phyloP scores from a whole-genome alignment of 2,797 vertebrate genomes.

The Parambassis ranga region DNA sequence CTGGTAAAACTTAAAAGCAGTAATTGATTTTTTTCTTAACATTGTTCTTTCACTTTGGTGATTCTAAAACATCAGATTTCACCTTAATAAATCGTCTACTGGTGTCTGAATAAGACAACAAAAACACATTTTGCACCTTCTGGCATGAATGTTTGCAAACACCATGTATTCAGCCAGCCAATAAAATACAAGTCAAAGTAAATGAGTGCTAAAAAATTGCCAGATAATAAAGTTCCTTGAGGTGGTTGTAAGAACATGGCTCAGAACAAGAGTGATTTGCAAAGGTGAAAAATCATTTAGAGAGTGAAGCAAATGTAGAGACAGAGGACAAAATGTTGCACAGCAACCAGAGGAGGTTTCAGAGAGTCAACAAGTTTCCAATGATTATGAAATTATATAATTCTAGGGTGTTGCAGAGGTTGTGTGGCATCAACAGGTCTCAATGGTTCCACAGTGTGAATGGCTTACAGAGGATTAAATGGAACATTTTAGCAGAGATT shows the following conservation, averaged over 20 bases:
- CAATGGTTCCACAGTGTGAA: slow-evolving; percentile 34
- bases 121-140: background rate
- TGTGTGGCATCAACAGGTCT: slow-evolving; percentile 29
- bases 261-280: slow-evolving; percentile 17
- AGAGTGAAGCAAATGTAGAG: background rate
- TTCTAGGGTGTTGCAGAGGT: slow-evolving; percentile 16
- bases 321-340: slow-evolving; percentile 9
- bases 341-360: slow-evolving; percentile 12
- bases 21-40: background rate
- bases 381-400: slow-evolving; percentile 26
- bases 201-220: background rate
- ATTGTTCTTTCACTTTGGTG: background rate
- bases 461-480: slow-evolving; percentile 33
- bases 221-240: background rate
- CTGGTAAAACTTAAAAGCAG: background rate
- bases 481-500: slow-evolving; percentile 33
- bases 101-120: slow-evolving; percentile 3
- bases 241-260: background rate
- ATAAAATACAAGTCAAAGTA: background rate
- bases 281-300: background rate
- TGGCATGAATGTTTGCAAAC: background rate
- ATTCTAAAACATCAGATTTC: slow-evolving; percentile 5
- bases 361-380: slow-evolving; percentile 36
- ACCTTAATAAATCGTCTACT: background rate
- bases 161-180: background rate